Evolutionary conservation across 1,140 invertebrate genomes (phyloP), one percentile per base, ranked within the genome.

Genomic region (Yoshiicerus persimilis): DNA sequence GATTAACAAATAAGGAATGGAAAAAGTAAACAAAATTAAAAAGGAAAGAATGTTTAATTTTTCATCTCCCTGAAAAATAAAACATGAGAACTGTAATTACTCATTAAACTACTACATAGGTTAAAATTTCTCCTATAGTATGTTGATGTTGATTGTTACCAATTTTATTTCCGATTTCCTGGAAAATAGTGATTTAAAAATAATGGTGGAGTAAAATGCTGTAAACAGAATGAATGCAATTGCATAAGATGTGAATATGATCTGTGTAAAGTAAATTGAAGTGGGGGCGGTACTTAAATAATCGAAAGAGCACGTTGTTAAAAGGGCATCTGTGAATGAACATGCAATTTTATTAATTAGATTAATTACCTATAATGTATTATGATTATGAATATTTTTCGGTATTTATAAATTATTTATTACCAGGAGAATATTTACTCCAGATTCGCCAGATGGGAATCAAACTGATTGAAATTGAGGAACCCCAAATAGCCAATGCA

Each of bases 191-290:
- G 66, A 25, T 16, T 13, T 30, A 32, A 70, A 30, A 11, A 25
- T 5, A 10, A 70, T 70, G 0, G 8, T 27, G 86, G 91, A 91
- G 91, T 94, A 94, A 87, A 92, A 93, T 89, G 92, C 92, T 30
- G 2, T 6, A n/a, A 62, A 47, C 2, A 86, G 3, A 23, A 47
- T 13, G 0, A 20, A 27, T 86, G 84, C 20, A 0, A 47, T 25
- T 0, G 20, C 39, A 64, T 86, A 86, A 0, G 41, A 23, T 11
- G 47, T 25, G 10, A 86, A 56, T 20, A 86, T 56, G 39, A 20
- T 23, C 23, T 32, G 20, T 23, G 36, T 11, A 39, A 30, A 86
- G 23, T 47, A 47, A 62, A 62, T 47, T 5, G 36, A 20, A 38
- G n/a, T 93, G 39, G 62, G 11, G 2, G 3, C 20, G 4, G 8